phyloP scores from a whole-genome alignment of 1,140 invertebrate genomes.

The Zophobas morio region DNA sequence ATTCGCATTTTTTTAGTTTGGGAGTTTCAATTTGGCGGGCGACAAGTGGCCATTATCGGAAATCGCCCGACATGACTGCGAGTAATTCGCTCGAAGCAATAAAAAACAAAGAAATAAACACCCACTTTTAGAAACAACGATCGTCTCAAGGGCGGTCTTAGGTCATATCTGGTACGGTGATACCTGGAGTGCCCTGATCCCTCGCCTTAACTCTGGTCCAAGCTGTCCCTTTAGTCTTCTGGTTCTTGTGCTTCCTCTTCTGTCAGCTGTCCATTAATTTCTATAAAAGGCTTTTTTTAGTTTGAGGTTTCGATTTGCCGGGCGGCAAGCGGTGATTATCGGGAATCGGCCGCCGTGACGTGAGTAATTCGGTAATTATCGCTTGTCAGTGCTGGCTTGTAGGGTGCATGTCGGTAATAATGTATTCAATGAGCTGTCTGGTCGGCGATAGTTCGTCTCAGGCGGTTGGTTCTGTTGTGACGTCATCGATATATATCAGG shows the following conservation, averaged over 20 bases:
- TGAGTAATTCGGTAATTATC: constrained; percentile 43
- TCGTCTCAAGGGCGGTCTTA: too few relatives aligned
- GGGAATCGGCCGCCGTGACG: constrained; percentile 1
- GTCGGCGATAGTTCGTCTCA: constrained; percentile 54
- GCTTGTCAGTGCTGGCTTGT: constrained; percentile 43
- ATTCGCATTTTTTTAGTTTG: constrained; percentile 17
- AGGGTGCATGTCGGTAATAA: constrained; percentile 44
- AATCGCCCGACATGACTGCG: constrained; percentile 5
- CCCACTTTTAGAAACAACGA: too few relatives aligned
- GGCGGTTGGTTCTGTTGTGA: constrained; percentile 50
- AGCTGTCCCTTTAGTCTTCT: too few relatives aligned
- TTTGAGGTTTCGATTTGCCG: constrained; percentile 19
- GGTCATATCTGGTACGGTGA: too few relatives aligned
- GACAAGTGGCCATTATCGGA: constrained; percentile 5
- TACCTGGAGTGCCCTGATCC: too few relatives aligned
- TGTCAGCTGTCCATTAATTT: too few relatives aligned
- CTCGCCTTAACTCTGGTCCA: too few relatives aligned
- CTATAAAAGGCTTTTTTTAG: not conserved
- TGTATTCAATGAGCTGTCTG: constrained; percentile 50
- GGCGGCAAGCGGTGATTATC: constrained; percentile 3
- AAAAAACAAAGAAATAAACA: too few relatives aligned
- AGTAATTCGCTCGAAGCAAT: too few relatives aligned
- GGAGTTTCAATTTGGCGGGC: constrained; percentile 17
- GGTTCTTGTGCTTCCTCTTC: too few relatives aligned
- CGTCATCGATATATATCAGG: constrained; percentile 49